Evolutionary conservation across 2,888 invertebrate genomes (phyloP).

Genomic region (Ophonus ardosiacus): DNA sequence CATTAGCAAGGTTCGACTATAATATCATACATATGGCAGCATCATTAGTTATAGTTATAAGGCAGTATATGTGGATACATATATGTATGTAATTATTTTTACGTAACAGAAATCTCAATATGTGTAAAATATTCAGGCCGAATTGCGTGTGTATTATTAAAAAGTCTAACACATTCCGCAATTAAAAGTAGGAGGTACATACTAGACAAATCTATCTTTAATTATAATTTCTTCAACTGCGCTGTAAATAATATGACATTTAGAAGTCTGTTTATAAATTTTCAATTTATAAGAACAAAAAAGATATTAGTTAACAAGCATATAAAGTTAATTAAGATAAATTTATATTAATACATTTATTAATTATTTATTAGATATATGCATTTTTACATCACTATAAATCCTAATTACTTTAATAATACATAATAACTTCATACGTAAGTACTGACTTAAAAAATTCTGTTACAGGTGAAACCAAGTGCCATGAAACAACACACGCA

Average conservation of each 20-base stretch:
- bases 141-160: conserved; percentile 34
- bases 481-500: conserved; percentile 20
- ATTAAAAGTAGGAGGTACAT: conserved; percentile 18
- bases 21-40: background rate
- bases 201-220: conserved; percentile 13
- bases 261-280: background rate
- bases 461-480: conserved; percentile 36
- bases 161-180: background rate
- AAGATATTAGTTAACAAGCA: background rate
- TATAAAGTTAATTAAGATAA: conserved; percentile 22
- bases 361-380: background rate
- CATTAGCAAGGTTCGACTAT: background rate
- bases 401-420: conserved; percentile 15
- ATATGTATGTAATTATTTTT: conserved; percentile 26
- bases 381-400: conserved; percentile 1
- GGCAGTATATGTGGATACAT: background rate
- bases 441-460: background rate
- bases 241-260: conserved; percentile 21
- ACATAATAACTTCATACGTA: background rate
- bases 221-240: conserved; percentile 3
- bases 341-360: conserved; percentile 5
- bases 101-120: conserved; percentile 24
- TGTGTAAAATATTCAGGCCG: conserved; percentile 14
- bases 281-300: background rate
- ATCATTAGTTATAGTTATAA: no score